phyloP scores from a whole-genome alignment of 2,888 invertebrate species.

The Rotaria socialis region DNA sequence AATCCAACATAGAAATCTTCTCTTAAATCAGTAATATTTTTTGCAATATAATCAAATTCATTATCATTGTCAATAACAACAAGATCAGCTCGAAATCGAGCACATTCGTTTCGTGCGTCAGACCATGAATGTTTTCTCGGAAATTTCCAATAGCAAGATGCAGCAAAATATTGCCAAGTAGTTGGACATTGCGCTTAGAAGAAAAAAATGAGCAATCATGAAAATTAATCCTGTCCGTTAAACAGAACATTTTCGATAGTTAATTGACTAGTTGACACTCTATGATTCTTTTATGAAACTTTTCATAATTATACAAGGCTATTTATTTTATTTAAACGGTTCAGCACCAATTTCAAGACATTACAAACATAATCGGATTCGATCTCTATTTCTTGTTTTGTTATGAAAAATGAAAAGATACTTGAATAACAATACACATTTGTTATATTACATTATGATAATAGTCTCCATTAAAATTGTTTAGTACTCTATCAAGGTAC shows the following conservation, averaged over 20 bases:
- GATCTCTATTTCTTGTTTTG: background rate
- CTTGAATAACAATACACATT: background rate
- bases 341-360: background rate
- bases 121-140: slow-evolving; percentile 12
- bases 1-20: slow-evolving; percentile 11
- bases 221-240: background rate
- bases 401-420: background rate
- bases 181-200: slow-evolving; percentile 5
- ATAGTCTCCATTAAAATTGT: slow-evolving; percentile 13
- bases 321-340: background rate
- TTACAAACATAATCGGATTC: slow-evolving; percentile 5
- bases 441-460: background rate
- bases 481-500: slow-evolving; percentile 23
- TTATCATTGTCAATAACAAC: slow-evolving; percentile 30
- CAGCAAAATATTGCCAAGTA: slow-evolving; percentile 26
- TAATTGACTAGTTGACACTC: background rate
- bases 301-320: background rate
- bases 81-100: background rate
- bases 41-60: slow-evolving; percentile 38
- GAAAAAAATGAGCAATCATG: background rate
- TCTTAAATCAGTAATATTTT: background rate
- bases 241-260: background rate
- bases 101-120: slow-evolving; percentile 25
- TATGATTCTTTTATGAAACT: background rate
- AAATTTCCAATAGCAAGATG: slow-evolving; percentile 32